Evolutionary conservation across 2,888 invertebrate species (phyloP).

Genomic region (Epirrita christyi): DNA sequence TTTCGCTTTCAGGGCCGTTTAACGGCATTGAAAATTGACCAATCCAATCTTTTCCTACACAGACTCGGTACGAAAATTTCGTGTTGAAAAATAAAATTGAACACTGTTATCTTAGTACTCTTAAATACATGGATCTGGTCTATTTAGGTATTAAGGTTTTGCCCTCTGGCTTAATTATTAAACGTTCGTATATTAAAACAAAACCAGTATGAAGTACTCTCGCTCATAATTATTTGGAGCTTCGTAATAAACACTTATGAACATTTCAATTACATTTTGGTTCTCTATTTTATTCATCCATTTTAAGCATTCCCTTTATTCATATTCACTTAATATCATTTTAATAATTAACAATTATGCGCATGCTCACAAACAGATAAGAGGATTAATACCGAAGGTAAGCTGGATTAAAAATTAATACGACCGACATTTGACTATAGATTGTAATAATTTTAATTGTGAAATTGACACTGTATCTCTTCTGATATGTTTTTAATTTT

Average conservation of each 20-base stretch:
- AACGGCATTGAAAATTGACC: no score
- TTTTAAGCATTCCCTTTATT: constrained; percentile 16
- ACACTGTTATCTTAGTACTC: background rate
- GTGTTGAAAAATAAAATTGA: background rate
- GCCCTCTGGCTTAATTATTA: background rate
- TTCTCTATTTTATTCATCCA: constrained; percentile 21
- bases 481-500: no score
- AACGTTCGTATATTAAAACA: background rate
- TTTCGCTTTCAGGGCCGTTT: no score
- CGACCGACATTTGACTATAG: constrained; percentile 8
- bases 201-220: background rate
- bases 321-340: no score
- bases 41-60: no score
- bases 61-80: no score
- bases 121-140: background rate
- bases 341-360: constrained; percentile 48
- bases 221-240: background rate
- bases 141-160: background rate
- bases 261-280: background rate
- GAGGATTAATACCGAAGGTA: constrained; percentile 87
- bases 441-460: no score
- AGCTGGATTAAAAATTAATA: constrained; percentile 40
- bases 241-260: background rate
- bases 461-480: no score
- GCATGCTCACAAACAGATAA: constrained; percentile 72